phyloP scores from a whole-genome alignment of 2,888 invertebrate species.

The Stenotaenia linearis region DNA sequence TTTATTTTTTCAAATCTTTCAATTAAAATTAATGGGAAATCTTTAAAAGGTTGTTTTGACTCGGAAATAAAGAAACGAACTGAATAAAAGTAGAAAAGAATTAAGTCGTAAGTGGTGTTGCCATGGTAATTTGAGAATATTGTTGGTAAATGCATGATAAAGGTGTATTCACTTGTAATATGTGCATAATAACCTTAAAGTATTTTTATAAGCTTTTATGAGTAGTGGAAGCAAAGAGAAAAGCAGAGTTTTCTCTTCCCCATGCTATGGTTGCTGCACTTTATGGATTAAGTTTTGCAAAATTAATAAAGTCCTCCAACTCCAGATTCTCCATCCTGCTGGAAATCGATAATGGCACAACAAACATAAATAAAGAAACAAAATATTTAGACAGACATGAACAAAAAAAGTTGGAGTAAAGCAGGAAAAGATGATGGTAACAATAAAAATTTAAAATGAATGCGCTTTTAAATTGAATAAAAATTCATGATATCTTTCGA shows the following conservation, averaged over 20 bases:
- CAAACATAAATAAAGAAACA: conserved; percentile 26
- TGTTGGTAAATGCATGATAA: neutral
- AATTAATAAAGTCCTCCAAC: conserved; percentile 26
- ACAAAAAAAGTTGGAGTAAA: neutral
- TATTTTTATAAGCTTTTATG: conserved; percentile 24
- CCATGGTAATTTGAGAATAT: neutral
- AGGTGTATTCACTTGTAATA: conserved; percentile 19
- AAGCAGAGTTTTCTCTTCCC: conserved; percentile 15
- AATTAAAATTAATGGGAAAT: neutral
- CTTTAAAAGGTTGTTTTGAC: neutral
- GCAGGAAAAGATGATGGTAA: neutral
- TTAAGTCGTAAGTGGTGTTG: neutral
- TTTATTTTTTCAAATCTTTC: neutral
- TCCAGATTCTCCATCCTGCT: neutral
- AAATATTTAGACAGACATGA: conserved; percentile 3
- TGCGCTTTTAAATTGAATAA: neutral
- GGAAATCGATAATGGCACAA: conserved; percentile 26
- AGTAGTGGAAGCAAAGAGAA: neutral
- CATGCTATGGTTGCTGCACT: conserved; percentile 10
- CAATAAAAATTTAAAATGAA: neutral
- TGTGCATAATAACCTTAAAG: conserved; percentile 2
- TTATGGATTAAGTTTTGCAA: conserved; percentile 26
- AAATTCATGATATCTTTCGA: neutral
- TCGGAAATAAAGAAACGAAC: neutral
- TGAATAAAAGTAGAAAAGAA: neutral